Conservation (phyloP, 2,888 invertebrate genomes). For the Erannis defoliaria region DNA sequence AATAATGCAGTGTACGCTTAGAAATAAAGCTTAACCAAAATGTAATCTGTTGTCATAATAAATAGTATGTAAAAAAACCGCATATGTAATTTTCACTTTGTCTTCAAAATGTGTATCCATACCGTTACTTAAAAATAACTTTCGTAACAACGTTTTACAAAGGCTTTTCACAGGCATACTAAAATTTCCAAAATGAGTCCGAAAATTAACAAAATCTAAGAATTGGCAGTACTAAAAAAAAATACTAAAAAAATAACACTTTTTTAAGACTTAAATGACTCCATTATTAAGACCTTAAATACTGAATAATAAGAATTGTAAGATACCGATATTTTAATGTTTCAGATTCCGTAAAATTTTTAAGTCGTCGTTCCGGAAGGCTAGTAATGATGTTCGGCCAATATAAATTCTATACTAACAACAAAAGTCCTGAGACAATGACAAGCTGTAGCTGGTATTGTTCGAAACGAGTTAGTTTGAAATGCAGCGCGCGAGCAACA, state of each 20-base stretch:
- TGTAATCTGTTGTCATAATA: constrained; percentile 3
- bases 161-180: no score
- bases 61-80: not conserved
- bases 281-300: no score
- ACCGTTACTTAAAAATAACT: no score
- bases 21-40: not conserved
- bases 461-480: constrained; percentile 9
- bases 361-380: constrained; percentile 2
- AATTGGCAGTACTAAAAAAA: no score
- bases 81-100: not conserved
- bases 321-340: not conserved
- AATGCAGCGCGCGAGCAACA: constrained; percentile 7
- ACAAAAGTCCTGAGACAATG: not conserved
- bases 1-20: no score
- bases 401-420: constrained; percentile 1
- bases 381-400: not conserved
- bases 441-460: constrained; percentile 17
- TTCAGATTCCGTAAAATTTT: not conserved
- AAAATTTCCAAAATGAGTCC: no score
- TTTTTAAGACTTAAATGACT: no score
- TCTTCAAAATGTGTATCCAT: no score
- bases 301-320: no score
- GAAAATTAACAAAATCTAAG: no score
- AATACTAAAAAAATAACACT: no score
- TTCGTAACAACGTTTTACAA: no score